phyloP scores from a whole-genome alignment of 37 sponge, comb jelly and placozoan species.

The Agelas oroides region DNA sequence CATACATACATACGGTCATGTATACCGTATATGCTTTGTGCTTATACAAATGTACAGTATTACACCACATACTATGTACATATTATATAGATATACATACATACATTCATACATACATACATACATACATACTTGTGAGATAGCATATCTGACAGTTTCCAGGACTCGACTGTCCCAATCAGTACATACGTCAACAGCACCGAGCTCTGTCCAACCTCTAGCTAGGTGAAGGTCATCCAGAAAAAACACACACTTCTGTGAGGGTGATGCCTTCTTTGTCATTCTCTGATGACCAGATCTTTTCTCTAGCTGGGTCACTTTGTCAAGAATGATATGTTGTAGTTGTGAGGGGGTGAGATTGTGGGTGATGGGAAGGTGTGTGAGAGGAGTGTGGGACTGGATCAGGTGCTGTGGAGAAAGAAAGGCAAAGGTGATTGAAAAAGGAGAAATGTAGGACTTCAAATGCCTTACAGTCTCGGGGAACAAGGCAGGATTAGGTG shows the following conservation, averaged over 20 bases:
- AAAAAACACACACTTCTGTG: conserved; percentile 27
- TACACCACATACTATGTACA: no score
- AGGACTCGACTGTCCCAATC: background rate
- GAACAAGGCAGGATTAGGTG: no score
- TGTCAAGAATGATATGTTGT: conserved; percentile 24
- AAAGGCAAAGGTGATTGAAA: background rate
- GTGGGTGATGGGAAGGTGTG: conserved; percentile 24
- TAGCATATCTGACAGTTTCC: no score
- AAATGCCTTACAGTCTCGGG: background rate
- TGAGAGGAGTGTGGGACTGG: conserved; percentile 8
- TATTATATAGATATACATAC: no score
- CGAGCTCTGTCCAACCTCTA: background rate
- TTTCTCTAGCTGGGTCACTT: conserved; percentile 14
- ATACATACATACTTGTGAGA: no score
- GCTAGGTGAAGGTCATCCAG: conserved; percentile 78
- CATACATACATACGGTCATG: no score
- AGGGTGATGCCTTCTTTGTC: background rate
- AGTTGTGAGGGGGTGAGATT: conserved; percentile 31
- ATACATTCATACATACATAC: no score
- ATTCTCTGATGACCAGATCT: conserved; percentile 4
- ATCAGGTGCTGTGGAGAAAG: conserved; percentile 2
- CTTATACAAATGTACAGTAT: no score
- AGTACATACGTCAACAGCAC: background rate
- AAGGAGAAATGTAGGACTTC: background rate
- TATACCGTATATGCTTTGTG: no score